Evolutionary conservation across 2,113 vertebrate species (phyloP), one percentile per base, ranked within the genome.

Genomic region (Poeciliopsis occidentalis): DNA sequence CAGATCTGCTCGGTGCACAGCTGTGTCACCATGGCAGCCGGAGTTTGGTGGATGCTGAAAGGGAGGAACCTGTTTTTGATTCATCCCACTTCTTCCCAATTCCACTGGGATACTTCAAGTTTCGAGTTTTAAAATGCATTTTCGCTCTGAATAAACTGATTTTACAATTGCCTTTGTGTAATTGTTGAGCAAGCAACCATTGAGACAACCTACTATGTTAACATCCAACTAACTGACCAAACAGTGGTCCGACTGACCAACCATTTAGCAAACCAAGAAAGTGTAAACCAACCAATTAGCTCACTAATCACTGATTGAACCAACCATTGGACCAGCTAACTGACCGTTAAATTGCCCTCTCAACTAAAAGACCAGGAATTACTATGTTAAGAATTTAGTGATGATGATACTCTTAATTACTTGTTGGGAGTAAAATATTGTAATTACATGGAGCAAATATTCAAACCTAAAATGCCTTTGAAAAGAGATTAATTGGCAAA

Each of bases 1-100:
- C 71, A 81, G 86, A 83, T 89, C 83, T 64, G 67, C 61, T 84
- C 57, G 75, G 61, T 75, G 79, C 77, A 86, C 85, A 91, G 83
- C 85, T 88, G 82, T 85, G 80, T 70, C 1, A 11, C 62, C n/a
- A 19, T 78, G 83, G 89, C 85, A 67, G 34, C 10, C 34, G 78
- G 76, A 68, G 76, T 72, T 69, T 81, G 27, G 65, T 66, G 60
- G 78, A 60, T 29, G 72, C 7, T 30, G 54, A 72, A 66, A 39
- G 82, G 79, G 84, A 69, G 80, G 84, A 67, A 74, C 26, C 73
- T 78, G 62, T 73, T 73, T 60, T 29, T 51, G 30, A 64, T 75
- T 30, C 60, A 60, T 70, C 44, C 17, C 24, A 69, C 13, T 11
- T 17, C 39, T 60, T 51, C 2, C 67, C 29, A 63, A 31, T 62